These are phyloP conservation scores for Chanos chanos DNA, from an alignment of 2,797 vertebrate species.

Conservation along the genomic window DNA sequence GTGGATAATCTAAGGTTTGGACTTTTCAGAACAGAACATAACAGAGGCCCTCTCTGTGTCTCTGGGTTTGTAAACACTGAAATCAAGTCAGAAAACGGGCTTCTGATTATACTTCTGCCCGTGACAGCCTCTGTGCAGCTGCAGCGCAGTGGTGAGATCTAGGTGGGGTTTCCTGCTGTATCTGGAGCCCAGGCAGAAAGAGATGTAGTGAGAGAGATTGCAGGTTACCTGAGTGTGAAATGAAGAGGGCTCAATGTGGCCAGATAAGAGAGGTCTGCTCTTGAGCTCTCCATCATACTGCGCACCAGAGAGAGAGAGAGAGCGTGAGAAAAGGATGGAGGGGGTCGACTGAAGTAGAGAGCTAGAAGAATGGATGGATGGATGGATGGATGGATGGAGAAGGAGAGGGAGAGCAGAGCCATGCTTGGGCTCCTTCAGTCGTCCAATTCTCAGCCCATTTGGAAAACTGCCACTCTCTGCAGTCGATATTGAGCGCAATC, in stretches of 20 bases:
- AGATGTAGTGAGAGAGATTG: constrained; percentile 42
- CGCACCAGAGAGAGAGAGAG: not conserved
- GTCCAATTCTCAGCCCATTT: constrained; percentile 15
- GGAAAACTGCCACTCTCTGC: constrained; percentile 46
- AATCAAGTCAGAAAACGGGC: too few relatives aligned
- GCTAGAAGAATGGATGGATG: not conserved
- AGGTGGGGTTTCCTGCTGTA: too few relatives aligned
- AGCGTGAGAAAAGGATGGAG: not conserved
- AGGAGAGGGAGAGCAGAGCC: constrained; percentile 1
- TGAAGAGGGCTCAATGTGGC: constrained; percentile 51
- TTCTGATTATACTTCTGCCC: too few relatives aligned
- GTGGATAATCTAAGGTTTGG: too few relatives aligned
- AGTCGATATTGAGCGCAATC: constrained; percentile 52
- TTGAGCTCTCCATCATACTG: too few relatives aligned
- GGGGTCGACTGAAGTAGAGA: not conserved
- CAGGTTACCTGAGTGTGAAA: constrained; percentile 70
- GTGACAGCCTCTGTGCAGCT: too few relatives aligned
- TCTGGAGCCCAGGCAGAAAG: not conserved
- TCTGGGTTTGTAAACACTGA: not conserved
- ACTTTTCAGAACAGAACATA: too few relatives aligned
- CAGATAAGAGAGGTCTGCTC: too few relatives aligned
- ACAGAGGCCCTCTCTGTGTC: not conserved
- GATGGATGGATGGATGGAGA: not conserved
- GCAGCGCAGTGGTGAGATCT: too few relatives aligned
- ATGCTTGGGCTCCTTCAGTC: constrained; percentile 7